Evolutionary conservation across 2,113 vertebrate genomes (phyloP).

Genomic region (Meleagris gallopavo): DNA sequence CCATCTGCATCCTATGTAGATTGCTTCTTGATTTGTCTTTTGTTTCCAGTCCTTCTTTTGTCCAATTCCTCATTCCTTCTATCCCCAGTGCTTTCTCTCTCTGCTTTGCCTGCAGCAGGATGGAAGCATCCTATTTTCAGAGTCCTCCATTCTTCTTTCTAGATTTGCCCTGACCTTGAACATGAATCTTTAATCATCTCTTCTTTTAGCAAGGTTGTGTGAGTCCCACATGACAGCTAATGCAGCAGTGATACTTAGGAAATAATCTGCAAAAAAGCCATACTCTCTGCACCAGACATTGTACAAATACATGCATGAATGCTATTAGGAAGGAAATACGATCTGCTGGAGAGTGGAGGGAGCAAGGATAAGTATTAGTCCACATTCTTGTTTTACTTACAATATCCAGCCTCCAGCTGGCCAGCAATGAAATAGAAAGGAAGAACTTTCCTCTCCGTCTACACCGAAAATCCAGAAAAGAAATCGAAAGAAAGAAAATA

Average conservation of each 20-base stretch:
- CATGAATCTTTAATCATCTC: not conserved
- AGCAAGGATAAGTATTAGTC: not conserved
- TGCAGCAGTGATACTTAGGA: not conserved
- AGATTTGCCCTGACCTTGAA: not conserved
- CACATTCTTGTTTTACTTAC: not conserved
- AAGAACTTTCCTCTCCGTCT: not conserved
- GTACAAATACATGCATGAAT: not conserved
- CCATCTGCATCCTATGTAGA: not conserved
- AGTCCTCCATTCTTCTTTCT: not conserved
- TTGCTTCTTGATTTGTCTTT: accelerated
- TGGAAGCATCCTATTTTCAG: not conserved
- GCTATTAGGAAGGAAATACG: not conserved
- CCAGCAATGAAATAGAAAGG: not conserved
- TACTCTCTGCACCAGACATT: not conserved
- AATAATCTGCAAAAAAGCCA: not conserved
- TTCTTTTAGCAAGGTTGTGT: not conserved
- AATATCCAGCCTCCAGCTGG: not conserved
- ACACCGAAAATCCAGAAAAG: not conserved
- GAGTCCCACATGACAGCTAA: not conserved
- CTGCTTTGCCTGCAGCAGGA: not conserved
- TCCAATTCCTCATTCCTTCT: not conserved
- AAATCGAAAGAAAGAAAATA: not conserved
- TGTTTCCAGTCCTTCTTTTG: not conserved
- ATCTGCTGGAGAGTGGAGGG: not conserved
- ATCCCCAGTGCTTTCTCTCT: not conserved